Base-by-base conservation (phyloP, 1,140 invertebrate species). In the Tetramorium parvispinum region DNA sequence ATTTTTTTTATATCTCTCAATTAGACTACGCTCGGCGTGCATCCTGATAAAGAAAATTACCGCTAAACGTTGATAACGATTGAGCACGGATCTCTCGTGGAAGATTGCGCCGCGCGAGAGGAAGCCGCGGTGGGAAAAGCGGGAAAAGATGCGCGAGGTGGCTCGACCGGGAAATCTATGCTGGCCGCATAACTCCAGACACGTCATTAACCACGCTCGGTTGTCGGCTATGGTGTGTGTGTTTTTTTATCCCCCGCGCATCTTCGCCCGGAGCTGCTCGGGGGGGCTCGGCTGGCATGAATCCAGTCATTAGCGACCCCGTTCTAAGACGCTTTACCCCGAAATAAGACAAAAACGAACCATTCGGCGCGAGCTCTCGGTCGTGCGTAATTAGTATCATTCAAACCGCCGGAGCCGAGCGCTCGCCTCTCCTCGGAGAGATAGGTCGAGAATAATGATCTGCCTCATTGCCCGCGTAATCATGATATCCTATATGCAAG, bases 261-360 rank as follows among this genome's bases (percentile, higher is more conserved):
- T 70, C 53, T 55, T 63, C 21, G 59, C 40, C 63, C 16, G 46
- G 59, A 65, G 81, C 61, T 78, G 11, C 63, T 63, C 75, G 32
- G 77, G 53, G 53, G 77, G 55, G 32, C 79, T 59, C 21, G 71
- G 13, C 27, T 43, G 32, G 78, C 71, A 85, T 76, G 73, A 89
- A 88, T 75, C 49, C 88, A 68, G 46, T 88, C 86, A 68, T 89
- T 85, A 88, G 27, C 85, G 73, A 85, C 75, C 82, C 46, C 65
- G 77, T 78, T 61, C 21, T 78, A 71, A 55, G 85, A 66, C 75
- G 65, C 85, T 83, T 71, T 83, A 89, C 71, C 85, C 77, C 66
- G 85, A 89, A 89, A 89, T 65, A 89, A 89, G 77, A 89, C 40
- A 40, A 82, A 89, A 86, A 89, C 46, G 81, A 81, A 79, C 32